Conservation (phyloP, 2,888 invertebrate species). For the Conomelus anceps region DNA sequence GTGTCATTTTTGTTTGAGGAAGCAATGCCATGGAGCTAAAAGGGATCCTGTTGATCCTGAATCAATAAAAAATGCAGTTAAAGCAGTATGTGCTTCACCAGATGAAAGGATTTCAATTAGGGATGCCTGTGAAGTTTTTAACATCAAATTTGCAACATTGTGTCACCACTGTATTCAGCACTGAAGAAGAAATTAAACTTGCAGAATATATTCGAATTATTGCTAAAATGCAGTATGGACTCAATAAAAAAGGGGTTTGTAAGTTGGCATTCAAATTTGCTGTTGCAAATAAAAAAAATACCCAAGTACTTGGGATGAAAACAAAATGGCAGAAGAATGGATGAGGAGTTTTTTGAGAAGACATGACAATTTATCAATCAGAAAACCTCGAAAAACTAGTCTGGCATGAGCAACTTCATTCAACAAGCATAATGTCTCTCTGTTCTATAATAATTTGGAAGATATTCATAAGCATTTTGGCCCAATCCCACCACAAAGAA, state of each 20-base stretch:
- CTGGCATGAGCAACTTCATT: not conserved
- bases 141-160: not conserved
- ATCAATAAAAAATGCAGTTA: not conserved
- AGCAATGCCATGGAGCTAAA: not conserved
- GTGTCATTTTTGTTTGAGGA: not conserved
- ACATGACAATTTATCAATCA: no score
- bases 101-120: not conserved
- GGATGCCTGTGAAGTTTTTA: not conserved
- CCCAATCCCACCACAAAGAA: no score
- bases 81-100: not conserved
- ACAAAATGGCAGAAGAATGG: no score
- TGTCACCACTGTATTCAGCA: no score
- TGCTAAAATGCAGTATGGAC: not conserved
- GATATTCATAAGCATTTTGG: not conserved
- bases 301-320: no score
- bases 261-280: not conserved
- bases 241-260: not conserved
- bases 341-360: not conserved
- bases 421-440: no score
- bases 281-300: no score
- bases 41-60: not conserved
- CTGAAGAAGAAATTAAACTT: no score
- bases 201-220: not conserved
- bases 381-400: no score
- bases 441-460: not conserved